Evolutionary conservation across 2,113 vertebrate species (phyloP).

Genomic region (Osmerus eperlanus): DNA sequence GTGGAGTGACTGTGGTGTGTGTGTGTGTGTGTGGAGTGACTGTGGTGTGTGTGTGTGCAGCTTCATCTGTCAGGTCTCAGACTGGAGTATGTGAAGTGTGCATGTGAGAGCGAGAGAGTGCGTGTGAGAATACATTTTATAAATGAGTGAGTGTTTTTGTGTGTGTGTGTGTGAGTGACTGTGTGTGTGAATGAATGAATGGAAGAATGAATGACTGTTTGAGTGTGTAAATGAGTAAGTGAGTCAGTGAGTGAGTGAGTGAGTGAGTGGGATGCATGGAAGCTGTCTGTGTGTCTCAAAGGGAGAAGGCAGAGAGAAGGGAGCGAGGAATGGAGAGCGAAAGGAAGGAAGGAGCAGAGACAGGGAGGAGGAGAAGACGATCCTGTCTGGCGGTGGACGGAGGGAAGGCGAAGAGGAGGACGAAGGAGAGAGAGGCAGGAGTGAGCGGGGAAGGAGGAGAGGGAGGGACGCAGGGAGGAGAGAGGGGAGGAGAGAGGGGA

Average conservation of each 20-base stretch:
- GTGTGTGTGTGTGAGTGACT: slow-evolving; percentile 34
- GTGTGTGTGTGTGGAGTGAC: neutral
- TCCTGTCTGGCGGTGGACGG: neutral
- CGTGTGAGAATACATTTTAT: neutral
- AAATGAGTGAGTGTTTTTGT: neutral
- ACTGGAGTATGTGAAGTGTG: neutral
- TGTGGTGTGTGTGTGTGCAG: neutral
- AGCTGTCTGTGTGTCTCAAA: neutral
- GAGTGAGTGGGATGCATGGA: neutral
- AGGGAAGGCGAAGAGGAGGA: neutral
- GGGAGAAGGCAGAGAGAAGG: neutral
- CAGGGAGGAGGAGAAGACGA: neutral
- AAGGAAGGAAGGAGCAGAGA: neutral
- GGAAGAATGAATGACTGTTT: neutral
- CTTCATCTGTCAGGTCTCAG: neutral
- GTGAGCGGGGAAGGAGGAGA: neutral
- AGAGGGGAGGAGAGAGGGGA: neutral
- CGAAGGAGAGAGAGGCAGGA: neutral
- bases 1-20: neutral
- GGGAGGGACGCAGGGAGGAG: neutral
- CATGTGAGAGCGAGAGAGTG: slow-evolving; percentile 5
- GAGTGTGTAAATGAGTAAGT: slow-evolving; percentile 26
- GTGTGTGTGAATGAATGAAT: slow-evolving; percentile 36
- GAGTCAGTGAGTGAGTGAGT: slow-evolving; percentile 48
- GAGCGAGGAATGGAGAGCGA: neutral